A percentile compares a stretch with the other conserved stretches of the same genome.
phyloP scores from a whole-genome alignment of 2,888 invertebrate genomes.

The Parnassius smintheus region DNA sequence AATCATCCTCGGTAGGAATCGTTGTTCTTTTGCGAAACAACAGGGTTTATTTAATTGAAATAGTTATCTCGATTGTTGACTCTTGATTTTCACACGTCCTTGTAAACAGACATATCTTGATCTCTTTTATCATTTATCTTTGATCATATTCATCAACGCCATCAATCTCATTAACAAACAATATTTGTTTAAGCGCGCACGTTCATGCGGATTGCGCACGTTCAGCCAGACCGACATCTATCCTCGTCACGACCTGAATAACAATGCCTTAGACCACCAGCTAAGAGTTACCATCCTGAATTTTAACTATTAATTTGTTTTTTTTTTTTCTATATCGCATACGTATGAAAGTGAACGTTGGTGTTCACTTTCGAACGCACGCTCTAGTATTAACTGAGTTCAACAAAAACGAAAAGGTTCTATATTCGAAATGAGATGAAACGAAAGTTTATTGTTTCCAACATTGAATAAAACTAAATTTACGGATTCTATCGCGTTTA shows the following conservation, averaged over 20 bases:
- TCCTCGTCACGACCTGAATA: conserved; percentile 37
- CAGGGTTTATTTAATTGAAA: no score
- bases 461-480: no score
- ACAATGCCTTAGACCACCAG: conserved; percentile 40
- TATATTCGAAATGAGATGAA: no score
- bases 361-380: background rate
- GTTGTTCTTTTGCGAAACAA: no score
- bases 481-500: no score
- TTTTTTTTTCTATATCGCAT: conserved; percentile 18
- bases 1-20: no score
- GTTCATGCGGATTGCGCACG: conserved; percentile 36
- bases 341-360: conserved; percentile 28
- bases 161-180: conserved; percentile 38
- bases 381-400: no score
- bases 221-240: conserved; percentile 31
- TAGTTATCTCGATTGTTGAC: no score
- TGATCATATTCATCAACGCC: conserved; percentile 8
- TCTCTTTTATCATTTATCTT: background rate
- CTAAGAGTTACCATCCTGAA: conserved; percentile 34
- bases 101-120: no score
- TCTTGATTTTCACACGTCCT: no score
- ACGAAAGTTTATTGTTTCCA: no score
- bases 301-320: conserved; percentile 30
- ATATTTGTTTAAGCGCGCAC: conserved; percentile 40
- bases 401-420: no score